Percentiles rank a stretch among this genome's conserved stretches.
Evolutionary conservation across 2,113 vertebrate genomes (phyloP).

Genomic region (Dipodomys ordii): DNA sequence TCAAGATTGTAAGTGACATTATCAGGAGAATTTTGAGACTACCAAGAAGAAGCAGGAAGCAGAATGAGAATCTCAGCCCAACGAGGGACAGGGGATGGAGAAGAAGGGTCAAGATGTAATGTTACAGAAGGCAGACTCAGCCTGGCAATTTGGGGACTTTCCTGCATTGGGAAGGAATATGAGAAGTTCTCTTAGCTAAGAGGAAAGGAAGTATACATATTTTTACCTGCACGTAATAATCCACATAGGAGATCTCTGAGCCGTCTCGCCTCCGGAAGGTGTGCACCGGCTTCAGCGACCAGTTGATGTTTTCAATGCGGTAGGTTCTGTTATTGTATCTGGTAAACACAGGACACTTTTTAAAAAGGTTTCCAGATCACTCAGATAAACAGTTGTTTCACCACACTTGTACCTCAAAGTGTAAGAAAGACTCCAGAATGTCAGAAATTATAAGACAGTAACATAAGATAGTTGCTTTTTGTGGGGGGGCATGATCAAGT

Average conservation of each 20-base stretch:
- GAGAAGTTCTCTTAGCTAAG: neutral
- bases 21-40: neutral
- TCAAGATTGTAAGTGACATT: neutral
- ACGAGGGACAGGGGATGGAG: neutral
- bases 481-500: neutral
- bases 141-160: neutral
- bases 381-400: neutral
- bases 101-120: neutral
- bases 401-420: slow-evolving; percentile 8
- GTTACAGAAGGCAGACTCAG: neutral
- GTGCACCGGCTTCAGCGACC: slow-evolving; percentile 81
- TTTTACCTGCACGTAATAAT: slow-evolving; percentile 85
- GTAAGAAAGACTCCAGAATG: neutral
- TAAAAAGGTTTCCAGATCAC: neutral
- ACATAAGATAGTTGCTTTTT: neutral
- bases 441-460: neutral
- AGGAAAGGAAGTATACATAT: neutral
- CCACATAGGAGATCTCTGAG: slow-evolving; percentile 79
- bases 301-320: slow-evolving; percentile 84
- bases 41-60: neutral
- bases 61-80: neutral
- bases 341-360: neutral
- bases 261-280: slow-evolving; percentile 83
- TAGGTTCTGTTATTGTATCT: slow-evolving; percentile 88
- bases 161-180: neutral